Base-by-base conservation (phyloP, 1,140 invertebrate genomes). In the Macrostomum lignano region DNA sequence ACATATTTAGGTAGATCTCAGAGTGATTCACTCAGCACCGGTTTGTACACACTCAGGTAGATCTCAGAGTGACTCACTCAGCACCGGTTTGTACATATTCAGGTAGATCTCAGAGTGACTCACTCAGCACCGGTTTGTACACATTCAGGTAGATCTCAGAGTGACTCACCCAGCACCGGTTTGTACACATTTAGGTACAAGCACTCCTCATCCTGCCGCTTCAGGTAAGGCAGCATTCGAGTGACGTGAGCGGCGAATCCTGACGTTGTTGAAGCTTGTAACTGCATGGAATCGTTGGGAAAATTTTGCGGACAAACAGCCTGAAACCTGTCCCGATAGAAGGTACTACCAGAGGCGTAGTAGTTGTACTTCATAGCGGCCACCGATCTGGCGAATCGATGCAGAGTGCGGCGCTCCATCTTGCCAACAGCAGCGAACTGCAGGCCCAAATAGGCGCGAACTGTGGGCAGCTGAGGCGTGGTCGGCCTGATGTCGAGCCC, bases 381-480 rank as follows among this genome's bases (percentile, higher is more conserved):
- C 3, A 28, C 26, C 9, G 26, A 9, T 3, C 3, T 14, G 3
- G 15, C 19, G 9, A 28, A 28, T 28, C 26, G 26, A 9, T 28
- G 3, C 19, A 15, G 14, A 15, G 26, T 28, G n/a, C 9, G 9
- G 19, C 9, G 15, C 19, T 3, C 3, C 7, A 9, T 28, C 19
- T 28, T 28, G 9, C 26, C 26, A 3, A 28, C 3, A 14, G 26
- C 15, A 28, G 81, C 86, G 51, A 93, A 94, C 0, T 81, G 79
- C 25, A 91, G 71, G 1, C 84, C 84, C 7, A 77, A 65, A 51
- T 84, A 94, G 32, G 79, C 73, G 56, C 86, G 79, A 3, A 86
- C 78, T 22, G 76, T 69, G 46, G 73, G 73, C 34, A 84, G 61
- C 47, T 71, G 9, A 28, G 15, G 15, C 9, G 3, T 3, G 3